phyloP scores from a whole-genome alignment of 2,113 vertebrate species.

The Zosterops borbonicus region DNA sequence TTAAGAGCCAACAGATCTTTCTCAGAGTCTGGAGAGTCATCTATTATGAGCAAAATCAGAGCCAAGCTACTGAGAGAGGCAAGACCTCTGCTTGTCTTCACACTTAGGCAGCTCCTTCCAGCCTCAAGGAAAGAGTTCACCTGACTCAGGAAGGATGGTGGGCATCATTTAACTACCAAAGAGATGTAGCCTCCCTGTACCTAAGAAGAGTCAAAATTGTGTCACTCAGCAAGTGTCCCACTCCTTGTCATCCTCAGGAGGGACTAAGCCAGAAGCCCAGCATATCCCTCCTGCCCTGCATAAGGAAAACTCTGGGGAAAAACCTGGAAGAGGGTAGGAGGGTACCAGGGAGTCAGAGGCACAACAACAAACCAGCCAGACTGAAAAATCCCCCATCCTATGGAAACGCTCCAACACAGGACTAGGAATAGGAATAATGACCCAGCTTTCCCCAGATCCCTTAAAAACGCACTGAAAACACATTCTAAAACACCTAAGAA shows the following conservation, averaged over 20 bases:
- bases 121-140: not conserved
- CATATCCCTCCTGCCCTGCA: not conserved
- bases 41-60: not conserved
- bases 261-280: not conserved
- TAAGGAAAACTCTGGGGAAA: not conserved
- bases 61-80: not conserved
- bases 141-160: not conserved
- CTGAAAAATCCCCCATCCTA: not conserved
- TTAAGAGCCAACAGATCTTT: not conserved
- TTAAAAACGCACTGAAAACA: not conserved
- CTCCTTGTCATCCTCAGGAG: not conserved
- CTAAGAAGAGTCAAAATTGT: not conserved
- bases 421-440: not conserved
- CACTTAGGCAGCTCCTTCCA: not conserved
- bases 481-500: not conserved
- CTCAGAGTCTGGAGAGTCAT: not conserved
- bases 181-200: not conserved
- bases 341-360: not conserved
- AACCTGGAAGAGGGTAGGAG: not conserved
- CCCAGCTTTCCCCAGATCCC: not conserved
- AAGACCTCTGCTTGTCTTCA: not conserved
- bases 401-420: fast-evolving
- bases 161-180: not conserved
- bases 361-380: not conserved
- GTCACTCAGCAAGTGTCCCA: not conserved